Evolutionary conservation across 2,797 vertebrate species (phyloP).

Genomic region (Takifugu rubripes): DNA sequence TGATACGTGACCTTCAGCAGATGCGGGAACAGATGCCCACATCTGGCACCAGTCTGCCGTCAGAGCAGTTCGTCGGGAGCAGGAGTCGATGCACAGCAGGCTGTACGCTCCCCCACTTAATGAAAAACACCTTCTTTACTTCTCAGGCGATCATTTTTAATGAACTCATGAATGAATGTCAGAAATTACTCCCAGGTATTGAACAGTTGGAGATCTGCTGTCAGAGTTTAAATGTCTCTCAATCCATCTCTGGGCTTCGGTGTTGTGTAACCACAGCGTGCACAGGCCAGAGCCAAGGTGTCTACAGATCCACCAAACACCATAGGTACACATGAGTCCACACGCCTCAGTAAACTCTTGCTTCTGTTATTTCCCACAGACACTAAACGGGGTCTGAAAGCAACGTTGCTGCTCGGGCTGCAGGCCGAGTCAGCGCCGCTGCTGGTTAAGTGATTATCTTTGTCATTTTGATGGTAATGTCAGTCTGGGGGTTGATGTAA

Average conservation of each 20-base stretch:
- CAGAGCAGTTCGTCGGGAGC: not conserved
- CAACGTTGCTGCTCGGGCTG: constrained; percentile 23
- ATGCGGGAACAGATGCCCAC: not conserved
- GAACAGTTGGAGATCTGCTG: not conserved
- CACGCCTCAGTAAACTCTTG: constrained; percentile 14
- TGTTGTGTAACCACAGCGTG: constrained; percentile 35
- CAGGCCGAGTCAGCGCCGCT: constrained; percentile 22
- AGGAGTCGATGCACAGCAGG: not conserved
- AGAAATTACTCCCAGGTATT: constrained; percentile 19
- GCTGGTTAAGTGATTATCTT: constrained; percentile 58
- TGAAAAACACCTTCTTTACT: not conserved
- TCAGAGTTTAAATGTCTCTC: constrained; percentile 32
- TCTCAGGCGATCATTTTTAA: not conserved
- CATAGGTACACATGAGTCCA: not conserved
- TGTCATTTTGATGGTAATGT: constrained; percentile 56
- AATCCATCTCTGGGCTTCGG: constrained; percentile 27
- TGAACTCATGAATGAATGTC: constrained; percentile 14
- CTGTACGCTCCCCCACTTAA: constrained; percentile 3
- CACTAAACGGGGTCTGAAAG: constrained; percentile 16
- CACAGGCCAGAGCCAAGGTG: constrained; percentile 23
- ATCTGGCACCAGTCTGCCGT: not conserved
- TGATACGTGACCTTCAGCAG: constrained; percentile 5
- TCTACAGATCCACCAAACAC: constrained; percentile 29
- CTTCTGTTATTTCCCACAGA: constrained; percentile 25
- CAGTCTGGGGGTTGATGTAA: constrained; percentile 47